Base-by-base conservation (phyloP, 2,113 vertebrate genomes). In the Etheostoma cragini region DNA sequence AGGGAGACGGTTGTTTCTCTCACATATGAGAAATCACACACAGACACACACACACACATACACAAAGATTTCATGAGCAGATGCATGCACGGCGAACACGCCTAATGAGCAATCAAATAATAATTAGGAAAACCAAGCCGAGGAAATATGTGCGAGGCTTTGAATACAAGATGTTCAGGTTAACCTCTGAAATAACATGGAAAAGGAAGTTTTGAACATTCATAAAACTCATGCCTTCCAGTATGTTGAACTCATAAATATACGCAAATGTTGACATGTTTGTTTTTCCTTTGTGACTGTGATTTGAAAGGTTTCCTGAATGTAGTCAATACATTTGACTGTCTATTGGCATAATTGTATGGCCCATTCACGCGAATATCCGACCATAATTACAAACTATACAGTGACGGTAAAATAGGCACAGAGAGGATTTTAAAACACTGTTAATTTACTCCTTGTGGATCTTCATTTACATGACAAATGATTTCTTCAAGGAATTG, bases 71-170 rank as follows among this genome's bases (percentile, higher is more conserved):
- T 81, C 38, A 58, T 16, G 81, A 92, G 84, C 92, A 93, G 92
- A 95, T 90, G 92, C 90, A 84, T 64, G 65, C 83, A 79, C 56
- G 63, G 66, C 50, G 74, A 91, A 87, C 87, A 83, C 80, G 80
- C 85, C 92, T 95, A 95, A 95, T 93, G 93, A 95, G 94, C 95
- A 94, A 93, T 95, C 92, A 95, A 86, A 91, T 92, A 83, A 93
- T 93, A 92, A 95, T 94, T 93, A 94, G 88, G 79, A 90, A 90
- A 93, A 90, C 75, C 82, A 92, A 89, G 81, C 58, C 50, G 80
- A 84, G 85, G 78, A 85, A 64, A 87, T 83, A 81, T 50, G 74
- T 87, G 75, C 49, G 21, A 65, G 61, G 65, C 72, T 86, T 77
- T 80, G 86, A 90, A 89, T 82, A 68, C 90, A 87, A 93, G 89